Evolutionary conservation across 2,888 invertebrate species (phyloP).

Genomic region (Aphodius sticticus): DNA sequence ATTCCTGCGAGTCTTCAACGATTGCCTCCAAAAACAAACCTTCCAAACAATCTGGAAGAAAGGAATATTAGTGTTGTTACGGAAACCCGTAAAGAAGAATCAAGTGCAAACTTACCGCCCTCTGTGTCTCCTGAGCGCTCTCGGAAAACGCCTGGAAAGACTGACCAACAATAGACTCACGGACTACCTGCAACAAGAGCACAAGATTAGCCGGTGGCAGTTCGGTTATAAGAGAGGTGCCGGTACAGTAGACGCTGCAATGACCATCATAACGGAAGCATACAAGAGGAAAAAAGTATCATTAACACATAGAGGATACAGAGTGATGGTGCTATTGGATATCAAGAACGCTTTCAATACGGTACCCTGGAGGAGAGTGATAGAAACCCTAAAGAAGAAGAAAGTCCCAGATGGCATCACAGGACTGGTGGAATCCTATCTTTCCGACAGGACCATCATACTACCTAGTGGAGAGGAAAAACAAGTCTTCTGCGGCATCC

Average conservation of each 20-base stretch:
- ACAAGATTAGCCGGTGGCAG: conserved; percentile 28
- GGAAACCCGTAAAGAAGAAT: conserved; percentile 22
- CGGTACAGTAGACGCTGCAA: conserved; percentile 33
- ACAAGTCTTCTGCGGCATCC: conserved; percentile 8
- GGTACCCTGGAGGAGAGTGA: conserved; percentile 30
- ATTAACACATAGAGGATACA: conserved; percentile 11
- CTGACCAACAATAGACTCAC: conserved; percentile 24
- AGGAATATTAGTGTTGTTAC: conserved; percentile 26
- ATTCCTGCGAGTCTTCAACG: conserved; percentile 26
- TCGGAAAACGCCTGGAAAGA: conserved; percentile 33
- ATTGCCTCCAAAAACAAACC: conserved; percentile 5
- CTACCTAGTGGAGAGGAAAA: not conserved
- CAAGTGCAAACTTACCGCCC: conserved; percentile 29
- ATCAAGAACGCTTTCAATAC: conserved; percentile 35
- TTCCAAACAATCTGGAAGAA: conserved; percentile 34
- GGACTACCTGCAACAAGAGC: conserved; percentile 16
- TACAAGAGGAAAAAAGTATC: not conserved
- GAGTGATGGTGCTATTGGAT: conserved; percentile 30
- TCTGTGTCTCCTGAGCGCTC: conserved; percentile 30
- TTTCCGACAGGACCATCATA: conserved; percentile 6
- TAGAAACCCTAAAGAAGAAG: not conserved
- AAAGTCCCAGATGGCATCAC: not conserved
- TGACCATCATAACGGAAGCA: conserved; percentile 9
- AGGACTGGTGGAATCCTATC: not conserved
- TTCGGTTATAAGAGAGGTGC: conserved; percentile 33